Evolutionary conservation across 2,113 vertebrate species (phyloP), one percentile per base, ranked within the genome.

Genomic region (Cebus imitator): DNA sequence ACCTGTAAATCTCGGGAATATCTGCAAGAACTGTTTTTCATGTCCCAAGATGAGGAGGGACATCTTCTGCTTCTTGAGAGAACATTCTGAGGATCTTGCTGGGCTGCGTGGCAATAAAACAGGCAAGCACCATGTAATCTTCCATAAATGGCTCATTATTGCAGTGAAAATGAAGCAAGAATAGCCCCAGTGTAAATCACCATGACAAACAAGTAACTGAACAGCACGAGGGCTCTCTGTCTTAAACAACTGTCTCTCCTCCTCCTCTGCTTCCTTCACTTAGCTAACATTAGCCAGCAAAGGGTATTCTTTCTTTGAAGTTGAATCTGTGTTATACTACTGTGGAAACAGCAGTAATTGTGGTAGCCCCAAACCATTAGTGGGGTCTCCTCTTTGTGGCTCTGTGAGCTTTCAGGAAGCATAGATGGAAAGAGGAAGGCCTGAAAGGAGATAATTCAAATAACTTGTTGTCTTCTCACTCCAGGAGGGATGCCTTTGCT

Each of bases 261-360:
- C 66, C 55, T 87, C 92, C 37, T 68, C 73, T 64, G 76, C 76
- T 68, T 96, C 64, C 48, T 87, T 40, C 2, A 3, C 81, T 82
- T 86, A 8, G 16, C 40, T 30, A 20, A 64, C 72, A n/a, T 70
- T 90, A 95, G 78, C 75, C 83, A 90, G 79, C 68, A 95, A 86
- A 90, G 72, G 68, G 20, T 8, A 21, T 18, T 43, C 18, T 93
- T 92, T 82, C 87, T 97, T 79, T 94, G 94, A 96, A 97, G 84
- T 20, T 21, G 57, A 94, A 30, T 87, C 40, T 66, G 35, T 57
- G 9, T 61, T 82, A 66, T 13, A 81, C 30, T 37, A 70, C 40
- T 73, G 58, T 78, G 48, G 81, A 82, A 94, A 85, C 20, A 79
- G 79, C 87, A 91, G 66, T 50, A 32, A 92, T 80, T 87, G 37